Evolutionary conservation across 2,113 vertebrate species (phyloP).

Genomic region (Orthonyx spaldingii): DNA sequence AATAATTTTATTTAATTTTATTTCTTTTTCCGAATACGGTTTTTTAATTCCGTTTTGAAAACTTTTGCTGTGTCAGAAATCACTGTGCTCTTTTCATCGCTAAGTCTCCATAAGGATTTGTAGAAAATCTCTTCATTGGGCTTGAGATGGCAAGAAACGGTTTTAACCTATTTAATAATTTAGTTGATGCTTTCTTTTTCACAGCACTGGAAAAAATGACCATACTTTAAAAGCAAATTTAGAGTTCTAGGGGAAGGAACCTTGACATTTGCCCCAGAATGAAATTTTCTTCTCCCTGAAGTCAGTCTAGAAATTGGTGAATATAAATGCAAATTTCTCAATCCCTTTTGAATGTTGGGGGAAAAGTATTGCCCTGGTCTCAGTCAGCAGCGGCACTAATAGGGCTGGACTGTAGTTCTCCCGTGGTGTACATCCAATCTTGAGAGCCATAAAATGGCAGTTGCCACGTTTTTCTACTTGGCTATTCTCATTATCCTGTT

Average conservation of each 20-base stretch:
- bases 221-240: not conserved
- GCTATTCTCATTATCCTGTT: not conserved
- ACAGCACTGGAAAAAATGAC: not conserved
- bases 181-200: not conserved
- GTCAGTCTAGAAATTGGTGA: not conserved
- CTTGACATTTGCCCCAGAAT: not conserved
- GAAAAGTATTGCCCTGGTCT: not conserved
- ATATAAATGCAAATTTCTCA: not conserved
- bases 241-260: not conserved
- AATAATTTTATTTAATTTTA: not conserved
- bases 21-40: not conserved
- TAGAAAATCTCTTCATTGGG: not conserved
- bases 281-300: not conserved
- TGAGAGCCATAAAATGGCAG: not conserved
- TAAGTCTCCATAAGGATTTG: not conserved
- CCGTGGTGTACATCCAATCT: not conserved
- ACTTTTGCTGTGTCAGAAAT: not conserved
- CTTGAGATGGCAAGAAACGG: not conserved
- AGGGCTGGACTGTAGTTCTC: not conserved
- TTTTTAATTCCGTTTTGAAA: not conserved
- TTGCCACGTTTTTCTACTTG: not conserved
- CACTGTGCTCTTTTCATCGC: not conserved
- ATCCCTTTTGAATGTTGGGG: not conserved
- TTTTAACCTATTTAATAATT: not conserved
- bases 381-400: not conserved